A percentile compares a stretch with the other conserved stretches of the same genome.
These are phyloP conservation scores for Leucosticte australis DNA, from an alignment of 2,113 vertebrate genomes.

Conservation along the genomic window DNA sequence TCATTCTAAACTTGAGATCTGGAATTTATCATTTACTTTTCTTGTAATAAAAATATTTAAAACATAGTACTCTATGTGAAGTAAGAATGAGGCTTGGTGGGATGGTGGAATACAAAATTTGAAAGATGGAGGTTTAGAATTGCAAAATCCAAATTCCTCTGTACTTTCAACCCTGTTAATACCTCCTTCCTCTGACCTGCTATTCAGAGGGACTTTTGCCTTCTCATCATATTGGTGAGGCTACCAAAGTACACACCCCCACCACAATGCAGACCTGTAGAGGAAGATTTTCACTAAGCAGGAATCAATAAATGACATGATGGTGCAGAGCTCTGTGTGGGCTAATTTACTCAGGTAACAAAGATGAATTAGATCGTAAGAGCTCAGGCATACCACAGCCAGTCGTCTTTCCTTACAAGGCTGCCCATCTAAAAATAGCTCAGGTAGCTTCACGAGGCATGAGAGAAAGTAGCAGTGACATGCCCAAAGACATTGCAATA, in stretches of 20 bases:
- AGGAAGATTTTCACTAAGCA: background rate
- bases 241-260: accelerated
- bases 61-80: background rate
- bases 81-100: background rate
- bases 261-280: background rate
- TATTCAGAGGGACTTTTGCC: background rate
- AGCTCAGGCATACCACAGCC: background rate
- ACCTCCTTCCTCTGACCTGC: background rate
- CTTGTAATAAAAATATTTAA: background rate
- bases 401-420: background rate
- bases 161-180: background rate
- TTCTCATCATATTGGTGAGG: background rate
- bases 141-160: background rate
- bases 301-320: background rate
- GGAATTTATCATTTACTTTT: background rate
- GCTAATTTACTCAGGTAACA: background rate
- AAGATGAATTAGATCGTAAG: background rate
- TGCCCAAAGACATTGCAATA: background rate
- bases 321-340: background rate
- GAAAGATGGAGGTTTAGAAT: background rate
- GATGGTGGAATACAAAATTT: background rate
- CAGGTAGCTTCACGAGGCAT: background rate
- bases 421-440: background rate
- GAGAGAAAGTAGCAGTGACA: background rate
- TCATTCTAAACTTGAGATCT: background rate